Percentiles rank a stretch among this genome's conserved stretches.
These are phyloP conservation scores for Euwallacea similis DNA, from an alignment of 1,140 invertebrate genomes.

Conservation along the genomic window DNA sequence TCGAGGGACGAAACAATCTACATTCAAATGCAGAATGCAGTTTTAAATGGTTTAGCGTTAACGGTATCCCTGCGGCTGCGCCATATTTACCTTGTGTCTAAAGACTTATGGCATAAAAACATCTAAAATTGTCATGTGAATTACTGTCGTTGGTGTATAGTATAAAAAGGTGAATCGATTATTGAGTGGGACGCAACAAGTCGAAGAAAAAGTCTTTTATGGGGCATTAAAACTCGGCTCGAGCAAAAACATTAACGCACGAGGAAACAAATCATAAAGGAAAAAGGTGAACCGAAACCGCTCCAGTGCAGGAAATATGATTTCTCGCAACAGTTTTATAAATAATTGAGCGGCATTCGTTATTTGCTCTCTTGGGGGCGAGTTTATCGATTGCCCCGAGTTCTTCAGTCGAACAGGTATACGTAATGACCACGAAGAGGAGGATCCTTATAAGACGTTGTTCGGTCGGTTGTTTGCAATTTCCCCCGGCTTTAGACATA, in stretches of 20 bases:
- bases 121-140: too few relatives aligned
- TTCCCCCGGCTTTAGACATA: not conserved
- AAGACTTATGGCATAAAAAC: too few relatives aligned
- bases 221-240: not conserved
- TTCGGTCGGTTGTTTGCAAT: not conserved
- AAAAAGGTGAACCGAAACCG: slow-evolving; percentile 9
- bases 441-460: too few relatives aligned
- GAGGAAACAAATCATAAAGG: slow-evolving; percentile 11
- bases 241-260: slow-evolving; percentile 12
- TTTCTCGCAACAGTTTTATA: slow-evolving; percentile 16
- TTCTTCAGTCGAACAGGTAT: not conserved
- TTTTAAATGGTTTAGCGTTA: too few relatives aligned
- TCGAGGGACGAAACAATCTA: too few relatives aligned
- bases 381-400: slow-evolving; percentile 7
- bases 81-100: too few relatives aligned
- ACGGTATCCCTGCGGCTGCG: too few relatives aligned
- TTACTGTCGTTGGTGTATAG: too few relatives aligned
- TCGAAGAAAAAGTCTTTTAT: slow-evolving; percentile 9
- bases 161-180: too few relatives aligned
- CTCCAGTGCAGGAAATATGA: slow-evolving; percentile 14
- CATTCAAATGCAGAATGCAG: too few relatives aligned
- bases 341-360: slow-evolving; percentile 13
- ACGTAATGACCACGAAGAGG: not conserved
- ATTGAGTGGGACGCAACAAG: not conserved
- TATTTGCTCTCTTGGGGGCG: slow-evolving; percentile 12